phyloP scores from a whole-genome alignment of 2,888 invertebrate genomes.

The Auanema freiburgensis region DNA sequence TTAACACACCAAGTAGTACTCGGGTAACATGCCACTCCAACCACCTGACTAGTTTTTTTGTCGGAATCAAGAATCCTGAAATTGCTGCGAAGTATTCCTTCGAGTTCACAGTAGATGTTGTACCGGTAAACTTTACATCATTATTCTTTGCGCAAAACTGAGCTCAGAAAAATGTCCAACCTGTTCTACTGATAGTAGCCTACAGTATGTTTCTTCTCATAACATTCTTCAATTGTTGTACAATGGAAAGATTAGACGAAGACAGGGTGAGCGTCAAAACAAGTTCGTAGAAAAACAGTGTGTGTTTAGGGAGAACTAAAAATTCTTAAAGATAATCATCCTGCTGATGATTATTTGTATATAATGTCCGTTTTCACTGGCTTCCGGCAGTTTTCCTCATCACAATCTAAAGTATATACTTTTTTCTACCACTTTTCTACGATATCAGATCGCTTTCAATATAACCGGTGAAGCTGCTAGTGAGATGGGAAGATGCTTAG shows the following conservation, averaged over 20 bases:
- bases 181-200: not conserved
- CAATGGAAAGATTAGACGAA: too few species aligned
- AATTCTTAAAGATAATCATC: conserved; percentile 39
- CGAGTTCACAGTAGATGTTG: not conserved
- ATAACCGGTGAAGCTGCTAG: conserved; percentile 37
- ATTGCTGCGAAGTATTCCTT: conserved; percentile 16
- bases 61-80: conserved; percentile 43
- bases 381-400: conserved; percentile 42
- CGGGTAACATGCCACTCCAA: conserved; percentile 21
- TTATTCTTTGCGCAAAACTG: too few species aligned
- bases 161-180: not conserved
- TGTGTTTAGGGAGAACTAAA: conserved; percentile 27
- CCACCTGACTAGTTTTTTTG: conserved; percentile 41
- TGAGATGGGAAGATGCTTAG: conserved; percentile 33
- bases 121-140: not conserved
- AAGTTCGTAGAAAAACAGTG: too few species aligned
- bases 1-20: too few species aligned
- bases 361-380: conserved; percentile 46
- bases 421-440: conserved; percentile 11
- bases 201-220: not conserved
- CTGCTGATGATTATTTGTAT: conserved; percentile 46
- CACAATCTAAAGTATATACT: conserved; percentile 34
- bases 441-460: conserved; percentile 35
- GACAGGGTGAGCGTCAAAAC: too few species aligned
- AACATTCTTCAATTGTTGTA: too few species aligned